Conservation (phyloP, 2,113 vertebrate species). For the Sebastes schlegelii region DNA sequence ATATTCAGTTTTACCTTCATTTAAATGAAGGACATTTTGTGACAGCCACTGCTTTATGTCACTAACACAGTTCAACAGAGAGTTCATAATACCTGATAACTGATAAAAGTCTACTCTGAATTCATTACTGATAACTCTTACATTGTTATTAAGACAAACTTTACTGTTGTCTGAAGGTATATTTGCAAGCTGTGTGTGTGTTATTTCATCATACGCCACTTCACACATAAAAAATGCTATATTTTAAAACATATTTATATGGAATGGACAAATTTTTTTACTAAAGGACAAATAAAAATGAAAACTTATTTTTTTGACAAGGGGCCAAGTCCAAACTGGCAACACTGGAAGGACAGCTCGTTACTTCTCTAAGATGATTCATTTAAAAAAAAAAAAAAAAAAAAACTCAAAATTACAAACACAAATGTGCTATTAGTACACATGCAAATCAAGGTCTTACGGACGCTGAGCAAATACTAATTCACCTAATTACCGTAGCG, state of each 20-base stretch:
- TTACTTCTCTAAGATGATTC: neutral
- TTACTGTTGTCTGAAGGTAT: neutral
- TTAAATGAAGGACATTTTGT: too few species aligned
- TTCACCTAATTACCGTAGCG: neutral
- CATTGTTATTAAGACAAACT: neutral
- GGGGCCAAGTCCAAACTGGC: neutral
- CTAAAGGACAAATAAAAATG: neutral
- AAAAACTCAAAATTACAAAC: neutral
- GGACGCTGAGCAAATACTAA: conserved; percentile 16
- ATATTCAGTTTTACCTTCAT: too few species aligned
- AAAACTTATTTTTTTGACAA: neutral
- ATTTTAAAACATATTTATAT: neutral
- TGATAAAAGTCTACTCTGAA: neutral
- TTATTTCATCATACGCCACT: neutral
- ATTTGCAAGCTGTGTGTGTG: neutral
- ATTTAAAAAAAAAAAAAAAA: neutral
- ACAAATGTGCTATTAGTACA: neutral
- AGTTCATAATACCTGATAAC: neutral
- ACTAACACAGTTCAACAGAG: too few species aligned
- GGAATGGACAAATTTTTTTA: neutral
- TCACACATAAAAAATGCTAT: neutral
- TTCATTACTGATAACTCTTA: neutral
- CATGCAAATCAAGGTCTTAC: neutral
- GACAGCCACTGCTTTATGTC: too few species aligned
- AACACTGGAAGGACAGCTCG: neutral